These are phyloP conservation scores for Miltochrista miniata DNA, from an alignment of 2,888 invertebrate species.

Conservation along the genomic window DNA sequence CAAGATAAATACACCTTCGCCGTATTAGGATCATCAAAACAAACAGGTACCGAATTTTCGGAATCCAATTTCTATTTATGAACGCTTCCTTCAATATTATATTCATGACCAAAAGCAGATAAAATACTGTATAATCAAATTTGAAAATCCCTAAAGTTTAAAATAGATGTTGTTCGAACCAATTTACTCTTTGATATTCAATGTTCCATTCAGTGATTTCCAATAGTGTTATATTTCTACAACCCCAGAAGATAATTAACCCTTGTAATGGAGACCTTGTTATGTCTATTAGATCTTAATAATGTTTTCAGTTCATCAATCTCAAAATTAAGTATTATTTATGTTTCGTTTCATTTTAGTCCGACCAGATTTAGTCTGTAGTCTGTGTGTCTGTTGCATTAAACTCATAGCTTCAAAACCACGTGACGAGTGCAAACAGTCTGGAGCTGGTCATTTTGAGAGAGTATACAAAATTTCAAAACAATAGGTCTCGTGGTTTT, in stretches of 20 bases:
- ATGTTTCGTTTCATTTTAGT: not conserved
- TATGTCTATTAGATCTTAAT: slow-evolving; percentile 4
- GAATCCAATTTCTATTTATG: slow-evolving; percentile 13
- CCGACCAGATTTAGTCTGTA: too few relatives aligned
- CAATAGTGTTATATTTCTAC: slow-evolving; percentile 3
- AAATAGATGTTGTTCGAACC: slow-evolving; percentile 8
- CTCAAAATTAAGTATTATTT: not conserved
- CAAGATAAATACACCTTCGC: slow-evolving; percentile 1
- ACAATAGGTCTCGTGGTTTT: too few relatives aligned
- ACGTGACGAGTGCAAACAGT: too few relatives aligned
- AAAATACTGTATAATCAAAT: slow-evolving; percentile 3
- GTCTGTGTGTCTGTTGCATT: too few relatives aligned
- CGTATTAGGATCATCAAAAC: slow-evolving; percentile 4
- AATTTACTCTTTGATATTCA: slow-evolving; percentile 4
- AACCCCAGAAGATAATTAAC: slow-evolving; percentile 5
- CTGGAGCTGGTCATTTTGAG: too few relatives aligned
- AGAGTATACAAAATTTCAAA: too few relatives aligned
- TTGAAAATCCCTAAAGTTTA: slow-evolving; percentile 4
- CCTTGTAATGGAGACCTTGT: slow-evolving; percentile 4
- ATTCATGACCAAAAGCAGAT: slow-evolving; percentile 1
- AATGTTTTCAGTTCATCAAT: slow-evolving; percentile 4
- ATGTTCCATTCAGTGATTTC: slow-evolving; percentile 1
- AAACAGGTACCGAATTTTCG: slow-evolving; percentile 1
- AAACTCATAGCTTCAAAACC: too few relatives aligned
- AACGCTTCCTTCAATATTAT: not conserved